Conservation (phyloP, 2,888 invertebrate genomes). For the Athalia rosae region DNA sequence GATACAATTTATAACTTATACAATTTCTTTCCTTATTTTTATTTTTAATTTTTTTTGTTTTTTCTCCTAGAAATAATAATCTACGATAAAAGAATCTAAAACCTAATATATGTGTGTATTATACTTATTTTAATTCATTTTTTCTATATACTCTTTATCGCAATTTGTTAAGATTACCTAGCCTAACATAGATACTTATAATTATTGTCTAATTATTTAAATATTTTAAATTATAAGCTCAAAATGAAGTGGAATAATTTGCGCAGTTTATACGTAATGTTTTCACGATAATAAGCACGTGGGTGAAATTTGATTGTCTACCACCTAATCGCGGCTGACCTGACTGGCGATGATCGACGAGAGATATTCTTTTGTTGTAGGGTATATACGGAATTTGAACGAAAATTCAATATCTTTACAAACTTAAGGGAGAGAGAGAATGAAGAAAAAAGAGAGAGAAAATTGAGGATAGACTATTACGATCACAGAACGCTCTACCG, state of each 20-base stretch:
- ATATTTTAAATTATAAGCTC: conserved; percentile 4
- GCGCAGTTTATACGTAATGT: background rate
- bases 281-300: background rate
- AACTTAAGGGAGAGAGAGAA: background rate
- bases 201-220: conserved; percentile 32
- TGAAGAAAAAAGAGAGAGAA: background rate
- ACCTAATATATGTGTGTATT: too few species aligned
- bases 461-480: conserved; percentile 10
- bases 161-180: conserved; percentile 28
- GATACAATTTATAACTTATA: too few species aligned
- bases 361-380: background rate
- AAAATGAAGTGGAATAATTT: background rate
- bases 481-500: conserved; percentile 32
- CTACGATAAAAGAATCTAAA: too few species aligned
- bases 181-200: conserved; percentile 36
- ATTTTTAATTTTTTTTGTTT: too few species aligned
- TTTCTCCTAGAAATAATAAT: too few species aligned
- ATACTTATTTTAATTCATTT: background rate
- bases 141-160: background rate
- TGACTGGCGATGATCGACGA: background rate
- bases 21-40: too few species aligned
- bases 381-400: background rate
- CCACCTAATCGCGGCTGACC: conserved; percentile 12
- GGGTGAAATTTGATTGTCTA: conserved; percentile 35
- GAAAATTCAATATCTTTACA: background rate